Evolutionary conservation across 1,140 invertebrate genomes (phyloP).

Genomic region (Ceratitis capitata): DNA sequence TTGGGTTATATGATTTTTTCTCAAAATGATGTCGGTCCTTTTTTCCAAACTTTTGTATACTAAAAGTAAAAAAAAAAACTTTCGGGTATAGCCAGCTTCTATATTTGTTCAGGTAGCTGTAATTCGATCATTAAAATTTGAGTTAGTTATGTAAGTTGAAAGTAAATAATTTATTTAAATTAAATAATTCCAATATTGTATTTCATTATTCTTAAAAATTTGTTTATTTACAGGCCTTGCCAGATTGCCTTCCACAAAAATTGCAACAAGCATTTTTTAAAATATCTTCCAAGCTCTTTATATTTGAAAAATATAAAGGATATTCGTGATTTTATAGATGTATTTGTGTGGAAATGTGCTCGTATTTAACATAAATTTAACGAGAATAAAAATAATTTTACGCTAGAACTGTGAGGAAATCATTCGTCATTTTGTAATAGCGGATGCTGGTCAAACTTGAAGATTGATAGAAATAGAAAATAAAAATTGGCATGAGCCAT

Average conservation of each 20-base stretch:
- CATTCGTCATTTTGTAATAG: background rate
- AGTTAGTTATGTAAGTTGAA: too few species aligned
- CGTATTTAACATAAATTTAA: background rate
- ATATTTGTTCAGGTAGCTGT: too few species aligned
- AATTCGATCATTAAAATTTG: too few species aligned
- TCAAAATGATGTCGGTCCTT: too few species aligned
- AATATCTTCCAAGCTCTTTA: constrained; percentile 62
- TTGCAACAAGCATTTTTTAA: constrained; percentile 51
- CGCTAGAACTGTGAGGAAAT: constrained; percentile 5
- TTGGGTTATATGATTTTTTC: too few species aligned
- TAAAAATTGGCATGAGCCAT: constrained; percentile 63
- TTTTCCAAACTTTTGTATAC: too few species aligned
- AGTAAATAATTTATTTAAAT: too few species aligned
- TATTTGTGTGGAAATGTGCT: constrained; percentile 44
- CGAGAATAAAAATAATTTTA: background rate
- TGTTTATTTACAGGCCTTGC: constrained; percentile 60
- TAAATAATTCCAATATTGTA: too few species aligned
- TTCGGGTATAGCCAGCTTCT: too few species aligned
- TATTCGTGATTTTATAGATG: constrained; percentile 57
- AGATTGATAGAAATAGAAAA: background rate
- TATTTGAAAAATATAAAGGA: constrained; percentile 64
- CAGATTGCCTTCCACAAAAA: constrained; percentile 63
- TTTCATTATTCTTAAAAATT: too few species aligned
- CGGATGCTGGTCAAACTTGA: background rate
- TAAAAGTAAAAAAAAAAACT: too few species aligned